A percentile compares a stretch with the other conserved stretches of the same genome.
These are phyloP conservation scores for Columba janthina DNA, from an alignment of 2,113 vertebrate species.

Conservation along the genomic window DNA sequence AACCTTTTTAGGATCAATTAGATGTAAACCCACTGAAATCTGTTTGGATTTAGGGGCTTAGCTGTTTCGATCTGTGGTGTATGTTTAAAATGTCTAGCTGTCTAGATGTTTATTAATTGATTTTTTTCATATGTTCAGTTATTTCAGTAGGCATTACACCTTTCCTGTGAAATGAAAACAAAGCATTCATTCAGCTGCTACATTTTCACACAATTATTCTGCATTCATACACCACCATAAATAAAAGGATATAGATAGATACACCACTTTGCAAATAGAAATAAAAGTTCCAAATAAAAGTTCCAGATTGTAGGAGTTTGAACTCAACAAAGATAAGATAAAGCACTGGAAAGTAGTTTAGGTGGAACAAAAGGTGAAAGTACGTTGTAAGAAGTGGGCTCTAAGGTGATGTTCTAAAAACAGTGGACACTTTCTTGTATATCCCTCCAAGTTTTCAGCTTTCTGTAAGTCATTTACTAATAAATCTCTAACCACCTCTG, in stretches of 20 bases:
- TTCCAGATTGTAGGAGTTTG: neutral
- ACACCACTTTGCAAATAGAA: neutral
- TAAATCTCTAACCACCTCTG: neutral
- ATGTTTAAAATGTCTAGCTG: neutral
- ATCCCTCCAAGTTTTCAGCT: neutral
- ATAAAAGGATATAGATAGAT: neutral
- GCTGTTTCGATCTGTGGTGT: neutral
- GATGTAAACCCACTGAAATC: slow-evolving; percentile 12
- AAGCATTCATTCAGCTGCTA: neutral
- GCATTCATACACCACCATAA: neutral
- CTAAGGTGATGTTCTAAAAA: neutral
- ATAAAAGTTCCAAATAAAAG: neutral
- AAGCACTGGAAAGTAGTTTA: neutral
- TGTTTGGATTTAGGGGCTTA: slow-evolving; percentile 18
- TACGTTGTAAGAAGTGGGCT: neutral
- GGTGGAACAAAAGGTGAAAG: neutral
- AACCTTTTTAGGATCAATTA: slow-evolving; percentile 17
- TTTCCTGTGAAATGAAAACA: slow-evolving; percentile 8
- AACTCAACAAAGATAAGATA: neutral
- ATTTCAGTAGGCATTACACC: neutral
- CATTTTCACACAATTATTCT: neutral
- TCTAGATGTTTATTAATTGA: neutral
- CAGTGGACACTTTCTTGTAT: neutral
- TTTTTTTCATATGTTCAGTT: neutral
- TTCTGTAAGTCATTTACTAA: neutral